Base-by-base conservation (phyloP, 2,888 invertebrate species). In the Pilophorus perplexus region DNA sequence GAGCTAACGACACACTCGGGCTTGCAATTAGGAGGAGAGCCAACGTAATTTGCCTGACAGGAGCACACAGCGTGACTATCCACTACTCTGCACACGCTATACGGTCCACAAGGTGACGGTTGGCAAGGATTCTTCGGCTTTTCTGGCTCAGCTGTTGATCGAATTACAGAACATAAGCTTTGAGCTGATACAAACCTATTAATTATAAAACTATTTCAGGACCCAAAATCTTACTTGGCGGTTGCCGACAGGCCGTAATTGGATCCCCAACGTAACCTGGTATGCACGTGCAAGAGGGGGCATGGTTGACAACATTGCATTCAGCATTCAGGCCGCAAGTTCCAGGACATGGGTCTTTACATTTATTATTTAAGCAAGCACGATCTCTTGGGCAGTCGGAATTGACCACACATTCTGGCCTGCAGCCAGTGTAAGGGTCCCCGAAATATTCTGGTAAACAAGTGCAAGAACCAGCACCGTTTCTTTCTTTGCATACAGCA, bases 341-440 rank as follows among this genome's bases (percentile, higher is more conserved):
- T 68, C 88, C 89, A 59, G 85, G 84, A 74, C 93, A 93, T 18
- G 92, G 91, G 79, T 91, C 86, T 68, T 84, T 80, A 75, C 93
- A 93, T 80, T 92, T 90, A 74, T 89, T 89, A 76, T 89, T 89
- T 22, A 88, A 80, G 75, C 93, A 94, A 57, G 92, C 88, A 73
- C 83, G 87, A 72, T 85, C 84, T 70, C 84, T 82, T 28, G 85
- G 79, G 73, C 92, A 93, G 74, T 92, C 92, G 23, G 87, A 86
- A 75, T 92, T 92, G 55, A 85, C 86, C 2, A 90, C 87, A 75
- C 92, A 92, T 79, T 92, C 91, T 2, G 91, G 91, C 72, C 89
- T 82, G 76, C 92, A 93, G 67, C 89, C 88, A 1, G 86, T 84
- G 74, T 91, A 90, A 0, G 93, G 93, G 79, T 93, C 91, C 37